Conservation (phyloP, 1,140 invertebrate species). For the Sitophilus oryzae region DNA sequence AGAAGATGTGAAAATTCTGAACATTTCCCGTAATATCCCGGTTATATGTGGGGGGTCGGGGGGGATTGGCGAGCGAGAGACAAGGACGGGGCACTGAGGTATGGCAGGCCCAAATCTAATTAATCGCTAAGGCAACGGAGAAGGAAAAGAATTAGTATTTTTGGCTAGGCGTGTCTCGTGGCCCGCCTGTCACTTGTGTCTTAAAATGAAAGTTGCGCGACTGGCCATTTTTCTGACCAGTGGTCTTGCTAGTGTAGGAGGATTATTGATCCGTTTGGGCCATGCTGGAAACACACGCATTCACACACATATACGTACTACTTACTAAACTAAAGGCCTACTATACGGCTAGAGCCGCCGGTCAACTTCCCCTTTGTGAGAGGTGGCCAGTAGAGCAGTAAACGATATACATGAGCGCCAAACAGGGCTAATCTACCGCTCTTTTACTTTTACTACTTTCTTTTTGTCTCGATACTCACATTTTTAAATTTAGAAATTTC, state of each 20-base stretch:
- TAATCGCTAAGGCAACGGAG: constrained; percentile 29
- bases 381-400: constrained; percentile 17
- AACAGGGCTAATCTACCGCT: neutral
- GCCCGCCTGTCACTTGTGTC: constrained; percentile 37
- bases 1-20: constrained; percentile 7
- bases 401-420: constrained; percentile 6
- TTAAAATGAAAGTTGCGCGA: constrained; percentile 43
- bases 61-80: constrained; percentile 17
- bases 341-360: constrained; percentile 14
- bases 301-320: constrained; percentile 32
- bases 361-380: constrained; percentile 14
- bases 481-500: too few species aligned
- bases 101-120: constrained; percentile 27
- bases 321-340: constrained; percentile 24
- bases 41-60: constrained; percentile 21
- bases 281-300: constrained; percentile 36
- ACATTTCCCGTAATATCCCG: constrained; percentile 21
- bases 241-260: constrained; percentile 41
- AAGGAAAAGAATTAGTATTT: constrained; percentile 30
- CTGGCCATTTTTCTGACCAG: constrained; percentile 42
- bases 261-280: constrained; percentile 41
- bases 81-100: constrained; percentile 21
- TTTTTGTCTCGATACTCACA: too few species aligned
- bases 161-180: constrained; percentile 38
- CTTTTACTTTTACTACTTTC: too few species aligned